These are phyloP conservation scores for Pangasianodon gigas DNA, from an alignment of 2,113 vertebrate species.

Conservation along the genomic window DNA sequence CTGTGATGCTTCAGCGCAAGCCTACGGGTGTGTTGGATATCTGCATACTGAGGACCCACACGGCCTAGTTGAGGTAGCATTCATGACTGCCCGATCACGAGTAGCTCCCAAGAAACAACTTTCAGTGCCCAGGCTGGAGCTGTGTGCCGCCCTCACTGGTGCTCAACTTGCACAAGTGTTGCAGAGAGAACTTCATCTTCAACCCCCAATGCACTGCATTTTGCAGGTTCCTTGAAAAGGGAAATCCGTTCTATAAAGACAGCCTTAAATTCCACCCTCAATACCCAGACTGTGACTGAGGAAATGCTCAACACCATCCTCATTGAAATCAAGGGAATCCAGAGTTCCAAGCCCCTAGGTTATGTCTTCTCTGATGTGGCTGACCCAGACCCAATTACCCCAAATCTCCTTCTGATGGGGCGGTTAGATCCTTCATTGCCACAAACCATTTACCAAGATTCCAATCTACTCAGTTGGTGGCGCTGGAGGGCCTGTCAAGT, in stretches of 20 bases:
- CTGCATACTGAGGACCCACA: too few species aligned
- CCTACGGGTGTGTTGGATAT: too few species aligned
- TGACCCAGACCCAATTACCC: not conserved
- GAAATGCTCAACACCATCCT: not conserved
- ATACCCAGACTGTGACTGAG: not conserved
- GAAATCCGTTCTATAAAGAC: too few species aligned
- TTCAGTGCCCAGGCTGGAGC: too few species aligned
- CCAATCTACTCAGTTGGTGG: not conserved
- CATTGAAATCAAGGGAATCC: not conserved
- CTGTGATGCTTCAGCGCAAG: too few species aligned
- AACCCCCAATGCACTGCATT: too few species aligned
- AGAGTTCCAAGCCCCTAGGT: not conserved
- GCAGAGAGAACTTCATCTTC: too few species aligned
- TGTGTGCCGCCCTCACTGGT: not conserved
- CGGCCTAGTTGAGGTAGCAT: too few species aligned
- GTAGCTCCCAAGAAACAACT: too few species aligned
- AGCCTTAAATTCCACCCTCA: too few species aligned
- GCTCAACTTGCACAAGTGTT: not conserved
- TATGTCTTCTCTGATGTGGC: not conserved
- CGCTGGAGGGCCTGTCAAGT: not conserved
- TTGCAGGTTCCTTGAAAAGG: too few species aligned
- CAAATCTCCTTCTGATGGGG: not conserved
- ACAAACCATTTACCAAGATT: not conserved
- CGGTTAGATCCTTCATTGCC: not conserved
- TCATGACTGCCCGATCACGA: too few species aligned